Evolutionary conservation across 2,888 invertebrate species (phyloP), one percentile per base, ranked within the genome.

Genomic region (Ormyrus pomaceus): DNA sequence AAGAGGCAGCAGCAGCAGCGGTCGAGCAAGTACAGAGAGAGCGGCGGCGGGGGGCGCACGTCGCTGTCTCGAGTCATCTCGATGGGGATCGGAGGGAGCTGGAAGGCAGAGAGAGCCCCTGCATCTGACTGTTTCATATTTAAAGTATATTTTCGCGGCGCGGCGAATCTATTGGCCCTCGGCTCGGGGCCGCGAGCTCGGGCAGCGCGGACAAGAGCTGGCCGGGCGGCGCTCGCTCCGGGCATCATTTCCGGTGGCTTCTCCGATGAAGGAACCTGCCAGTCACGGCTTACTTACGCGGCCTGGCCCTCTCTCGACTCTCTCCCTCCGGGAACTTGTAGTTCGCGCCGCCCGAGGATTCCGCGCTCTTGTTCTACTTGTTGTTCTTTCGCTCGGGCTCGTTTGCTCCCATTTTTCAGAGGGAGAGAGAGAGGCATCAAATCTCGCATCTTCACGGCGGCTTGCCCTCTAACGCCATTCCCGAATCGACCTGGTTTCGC

Each of bases 191-290:
- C 56, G 56, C 46, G 13, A 7, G 77, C 69, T 9, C 13, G 13
- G 55, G 51, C 45, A 34, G 6, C 19, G 11, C 71, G 50, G 81
- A 78, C 81, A 78, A 71, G 69, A 71, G 61, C 56, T 75, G 61
- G 48, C 19, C 78, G 68, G 72, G n/a, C 34, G 34, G 34, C 58
- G n/a, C 13, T 19, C 9, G 59, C 59, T 68, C 61, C 84, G 85
- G 86, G 85, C 89, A 88, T 90, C 90, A 89, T 89, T 90, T 90
- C 89, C 90, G 90, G 89, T 90, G 87, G 87, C 90, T 90, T 89
- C 88, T 85, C 86, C 89, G 87, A 90, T 89, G 89, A 90, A 89
- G 89, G 86, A 88, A 89, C 85, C 89, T 89, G 90, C 88, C 90
- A 89, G 88, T 90, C 90, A 89, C 50, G 45, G 51, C 19, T 64